A percentile compares a stretch with the other conserved stretches of the same genome.
phyloP scores from a whole-genome alignment of 2,797 vertebrate species.

The Aeoliscus strigatus region DNA sequence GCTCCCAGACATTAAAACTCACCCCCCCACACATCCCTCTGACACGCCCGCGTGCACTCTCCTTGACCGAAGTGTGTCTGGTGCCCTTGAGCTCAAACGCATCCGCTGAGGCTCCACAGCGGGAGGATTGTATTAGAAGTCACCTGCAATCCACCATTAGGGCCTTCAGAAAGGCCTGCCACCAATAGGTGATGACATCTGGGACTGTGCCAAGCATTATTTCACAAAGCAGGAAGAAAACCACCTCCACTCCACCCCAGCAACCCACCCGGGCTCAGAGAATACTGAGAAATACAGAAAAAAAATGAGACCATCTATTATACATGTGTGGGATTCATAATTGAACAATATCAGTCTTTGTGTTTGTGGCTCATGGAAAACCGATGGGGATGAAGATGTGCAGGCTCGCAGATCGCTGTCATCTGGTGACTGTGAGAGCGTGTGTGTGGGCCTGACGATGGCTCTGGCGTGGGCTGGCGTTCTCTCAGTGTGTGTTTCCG shows the following conservation, averaged over 20 bases:
- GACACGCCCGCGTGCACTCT: slow-evolving; percentile 45
- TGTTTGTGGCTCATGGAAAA: slow-evolving; percentile 49
- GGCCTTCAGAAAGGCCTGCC: slow-evolving; percentile 42
- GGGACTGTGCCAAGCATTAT: slow-evolving; percentile 41
- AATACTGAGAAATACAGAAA: slow-evolving; percentile 32
- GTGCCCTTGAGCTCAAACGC: slow-evolving; percentile 64
- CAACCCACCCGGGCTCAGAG: slow-evolving; percentile 19
- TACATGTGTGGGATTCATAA: slow-evolving; percentile 64
- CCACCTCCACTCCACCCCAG: background rate
- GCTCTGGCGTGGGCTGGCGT: no score
- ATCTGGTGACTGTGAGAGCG: slow-evolving; percentile 24
- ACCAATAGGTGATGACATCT: slow-evolving; percentile 62
- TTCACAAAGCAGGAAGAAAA: slow-evolving; percentile 23
- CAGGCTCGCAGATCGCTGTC: no score
- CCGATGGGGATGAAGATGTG: slow-evolving; percentile 41
- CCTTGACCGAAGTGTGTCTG: slow-evolving; percentile 55
- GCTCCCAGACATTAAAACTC: slow-evolving; percentile 30
- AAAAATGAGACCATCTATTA: slow-evolving; percentile 57
- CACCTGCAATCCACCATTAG: slow-evolving; percentile 49
- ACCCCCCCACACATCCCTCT: slow-evolving; percentile 33
- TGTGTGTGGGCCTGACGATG: slow-evolving; percentile 26
- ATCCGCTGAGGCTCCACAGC: slow-evolving; percentile 21
- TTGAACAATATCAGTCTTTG: slow-evolving; percentile 65
- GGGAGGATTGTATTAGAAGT: slow-evolving; percentile 41
- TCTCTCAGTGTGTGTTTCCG: no score